Evolutionary conservation across 2,888 invertebrate genomes (phyloP).

Genomic region (Eristalis intricaria): DNA sequence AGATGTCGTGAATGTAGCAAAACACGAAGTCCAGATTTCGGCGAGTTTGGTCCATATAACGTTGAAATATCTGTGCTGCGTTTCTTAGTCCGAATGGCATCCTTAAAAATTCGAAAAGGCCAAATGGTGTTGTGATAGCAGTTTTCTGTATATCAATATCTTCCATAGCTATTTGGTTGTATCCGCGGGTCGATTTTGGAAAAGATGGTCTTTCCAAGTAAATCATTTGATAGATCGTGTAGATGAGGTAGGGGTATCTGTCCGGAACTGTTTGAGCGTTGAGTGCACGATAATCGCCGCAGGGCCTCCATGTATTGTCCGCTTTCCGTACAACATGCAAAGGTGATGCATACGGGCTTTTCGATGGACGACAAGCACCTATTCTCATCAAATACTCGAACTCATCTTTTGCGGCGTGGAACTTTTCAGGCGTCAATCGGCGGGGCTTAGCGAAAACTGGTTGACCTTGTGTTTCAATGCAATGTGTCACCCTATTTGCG

Average conservation of each 20-base stretch:
- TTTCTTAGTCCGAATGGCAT: no score
- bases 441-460: not conserved
- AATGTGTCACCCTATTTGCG: not conserved
- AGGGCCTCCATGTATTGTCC: conserved; percentile 60
- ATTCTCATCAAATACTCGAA: conserved; percentile 65
- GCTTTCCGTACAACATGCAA: conserved; percentile 75
- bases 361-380: conserved; percentile 79
- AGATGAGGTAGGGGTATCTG: not conserved
- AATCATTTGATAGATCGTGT: not conserved
- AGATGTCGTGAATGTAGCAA: no score
- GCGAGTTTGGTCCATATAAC: no score
- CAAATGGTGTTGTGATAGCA: no score
- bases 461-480: conserved; percentile 1
- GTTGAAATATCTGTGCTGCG: no score
- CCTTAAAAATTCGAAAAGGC: no score
- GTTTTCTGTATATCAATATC: no score
- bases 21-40: no score
- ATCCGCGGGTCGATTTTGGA: conserved; percentile 5
- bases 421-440: conserved; percentile 20
- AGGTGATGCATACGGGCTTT: conserved; percentile 78
- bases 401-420: conserved; percentile 5
- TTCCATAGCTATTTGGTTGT: no score
- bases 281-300: no score
- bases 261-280: not conserved
- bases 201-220: conserved; percentile 5